A percentile compares a stretch with the other conserved stretches of the same genome.
phyloP scores from a whole-genome alignment of 2,797 vertebrate genomes.

The Acanthornis magna region DNA sequence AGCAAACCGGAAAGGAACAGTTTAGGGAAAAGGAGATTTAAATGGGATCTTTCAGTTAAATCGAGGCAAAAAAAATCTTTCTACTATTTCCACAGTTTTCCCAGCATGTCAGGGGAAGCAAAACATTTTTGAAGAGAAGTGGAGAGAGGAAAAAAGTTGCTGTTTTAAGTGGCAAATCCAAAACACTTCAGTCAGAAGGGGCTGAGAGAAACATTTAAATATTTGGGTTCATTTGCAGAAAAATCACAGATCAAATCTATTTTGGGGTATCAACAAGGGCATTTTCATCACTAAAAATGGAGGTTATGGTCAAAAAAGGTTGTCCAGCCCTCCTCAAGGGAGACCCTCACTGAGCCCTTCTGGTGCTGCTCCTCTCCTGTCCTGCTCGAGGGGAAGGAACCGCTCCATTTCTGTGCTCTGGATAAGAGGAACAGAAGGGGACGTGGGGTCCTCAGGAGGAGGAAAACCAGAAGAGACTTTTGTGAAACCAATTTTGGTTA shows the following conservation, averaged over 20 bases:
- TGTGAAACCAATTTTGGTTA: background rate
- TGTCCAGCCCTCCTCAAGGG: background rate
- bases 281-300: background rate
- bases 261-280: background rate
- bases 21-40: background rate
- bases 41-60: background rate
- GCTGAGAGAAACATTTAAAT: background rate
- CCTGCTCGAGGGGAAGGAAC: accelerated
- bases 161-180: background rate
- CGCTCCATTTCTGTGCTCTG: accelerated
- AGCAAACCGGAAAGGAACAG: background rate
- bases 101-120: background rate
- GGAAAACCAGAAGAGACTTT: background rate
- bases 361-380: background rate
- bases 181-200: background rate
- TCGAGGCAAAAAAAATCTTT: background rate
- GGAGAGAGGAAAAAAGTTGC: background rate
- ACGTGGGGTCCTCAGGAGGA: background rate
- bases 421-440: background rate
- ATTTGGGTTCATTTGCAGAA: background rate
- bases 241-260: background rate
- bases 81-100: background rate
- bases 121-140: background rate
- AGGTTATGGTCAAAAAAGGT: background rate
- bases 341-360: background rate